Evolutionary conservation across 2,888 invertebrate genomes (phyloP).

Genomic region (Pteria penguin): DNA sequence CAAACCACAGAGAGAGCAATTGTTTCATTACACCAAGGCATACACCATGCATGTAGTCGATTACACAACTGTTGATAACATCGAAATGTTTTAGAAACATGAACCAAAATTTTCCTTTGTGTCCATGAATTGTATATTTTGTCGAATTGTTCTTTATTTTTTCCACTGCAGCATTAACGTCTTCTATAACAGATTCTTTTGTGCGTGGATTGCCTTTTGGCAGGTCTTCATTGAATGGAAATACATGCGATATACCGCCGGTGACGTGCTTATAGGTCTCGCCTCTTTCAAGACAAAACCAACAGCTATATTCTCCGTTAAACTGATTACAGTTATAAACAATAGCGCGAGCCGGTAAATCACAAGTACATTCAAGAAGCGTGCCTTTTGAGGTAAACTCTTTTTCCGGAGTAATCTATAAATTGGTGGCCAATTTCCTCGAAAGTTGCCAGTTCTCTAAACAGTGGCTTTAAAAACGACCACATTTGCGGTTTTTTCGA

Average conservation of each 20-base stretch:
- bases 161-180: not conserved
- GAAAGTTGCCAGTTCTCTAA: not conserved
- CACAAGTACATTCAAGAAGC: slow-evolving; percentile 33
- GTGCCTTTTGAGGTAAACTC: slow-evolving; percentile 23
- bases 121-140: slow-evolving; percentile 5
- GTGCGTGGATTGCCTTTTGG: slow-evolving; percentile 3
- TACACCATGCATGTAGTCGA: slow-evolving; percentile 37
- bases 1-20: slow-evolving; percentile 36
- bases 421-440: not conserved
- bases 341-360: slow-evolving; percentile 33
- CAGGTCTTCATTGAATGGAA: slow-evolving; percentile 4
- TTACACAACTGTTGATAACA: slow-evolving; percentile 30
- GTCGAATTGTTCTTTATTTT: not conserved
- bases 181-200: not conserved
- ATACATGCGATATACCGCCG: slow-evolving; percentile 17
- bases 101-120: slow-evolving; percentile 32
- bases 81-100: slow-evolving; percentile 25
- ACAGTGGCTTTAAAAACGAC: slow-evolving; percentile 16
- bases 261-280: slow-evolving; percentile 6
- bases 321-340: slow-evolving; percentile 34
- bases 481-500: slow-evolving; percentile 17
- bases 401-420: not conserved
- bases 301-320: slow-evolving; percentile 28
- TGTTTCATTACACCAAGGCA: slow-evolving; percentile 33
- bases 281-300: slow-evolving; percentile 32